A percentile compares a stretch with the other conserved stretches of the same genome.
These are phyloP conservation scores for Coelopa pilipes DNA, from an alignment of 2,888 invertebrate species.

Conservation along the genomic window DNA sequence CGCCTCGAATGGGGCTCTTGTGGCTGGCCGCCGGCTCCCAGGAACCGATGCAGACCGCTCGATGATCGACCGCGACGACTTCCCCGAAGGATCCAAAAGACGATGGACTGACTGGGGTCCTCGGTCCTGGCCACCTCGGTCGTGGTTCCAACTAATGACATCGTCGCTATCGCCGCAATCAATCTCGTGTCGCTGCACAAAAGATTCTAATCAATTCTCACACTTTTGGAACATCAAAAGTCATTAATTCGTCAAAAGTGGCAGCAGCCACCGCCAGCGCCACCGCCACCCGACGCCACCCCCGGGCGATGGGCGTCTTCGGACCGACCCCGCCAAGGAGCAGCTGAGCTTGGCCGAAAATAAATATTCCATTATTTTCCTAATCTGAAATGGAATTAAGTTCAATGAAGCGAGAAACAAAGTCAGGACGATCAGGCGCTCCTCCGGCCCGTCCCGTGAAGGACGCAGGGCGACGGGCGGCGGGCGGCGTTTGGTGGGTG, in stretches of 20 bases:
- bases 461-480: not conserved
- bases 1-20: too few relatives aligned
- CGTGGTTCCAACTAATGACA: constrained; percentile 34
- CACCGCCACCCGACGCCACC: not conserved
- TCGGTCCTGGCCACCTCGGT: too few relatives aligned
- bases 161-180: constrained; percentile 37
- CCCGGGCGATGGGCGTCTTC: not conserved
- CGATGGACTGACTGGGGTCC: too few relatives aligned
- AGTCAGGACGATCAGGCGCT: constrained; percentile 44
- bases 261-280: not conserved
- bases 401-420: constrained; percentile 58
- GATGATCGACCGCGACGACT: too few relatives aligned
- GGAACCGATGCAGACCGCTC: too few relatives aligned
- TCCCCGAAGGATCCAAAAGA: too few relatives aligned
- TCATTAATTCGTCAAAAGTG: constrained; percentile 54
- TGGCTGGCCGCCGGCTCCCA: too few relatives aligned
- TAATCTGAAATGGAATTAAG: constrained; percentile 44
- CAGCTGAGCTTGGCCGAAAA: constrained; percentile 18
- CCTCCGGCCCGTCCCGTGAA: not conserved
- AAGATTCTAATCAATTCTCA: constrained; percentile 35
- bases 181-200: constrained; percentile 37
- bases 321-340: not conserved
- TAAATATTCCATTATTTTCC: constrained; percentile 39
- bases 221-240: constrained; percentile 44
- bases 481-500: not conserved